These are phyloP conservation scores for Nysson spinosus DNA, from an alignment of 2,888 invertebrate species.

Conservation along the genomic window DNA sequence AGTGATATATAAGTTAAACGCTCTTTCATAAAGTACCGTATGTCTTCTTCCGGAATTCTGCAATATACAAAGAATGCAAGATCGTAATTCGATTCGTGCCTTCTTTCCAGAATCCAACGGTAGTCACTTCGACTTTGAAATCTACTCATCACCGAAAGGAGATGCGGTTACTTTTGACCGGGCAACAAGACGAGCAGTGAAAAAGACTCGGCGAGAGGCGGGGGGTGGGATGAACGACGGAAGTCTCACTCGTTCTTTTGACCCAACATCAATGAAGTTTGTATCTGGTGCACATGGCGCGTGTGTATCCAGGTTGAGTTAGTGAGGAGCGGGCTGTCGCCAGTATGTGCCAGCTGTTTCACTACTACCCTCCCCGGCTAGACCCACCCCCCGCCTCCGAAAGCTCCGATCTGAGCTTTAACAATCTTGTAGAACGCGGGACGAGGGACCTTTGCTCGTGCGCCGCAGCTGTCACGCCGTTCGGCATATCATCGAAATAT, in stretches of 20 bases:
- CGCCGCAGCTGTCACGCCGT: constrained; percentile 71
- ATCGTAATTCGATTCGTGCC: too few relatives aligned
- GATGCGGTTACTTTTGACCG: too few relatives aligned
- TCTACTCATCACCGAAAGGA: too few relatives aligned
- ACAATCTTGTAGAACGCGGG: constrained; percentile 74
- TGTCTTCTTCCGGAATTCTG: too few relatives aligned
- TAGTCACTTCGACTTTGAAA: too few relatives aligned
- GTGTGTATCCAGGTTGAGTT: constrained; percentile 75
- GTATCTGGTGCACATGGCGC: constrained; percentile 76
- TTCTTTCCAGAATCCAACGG: too few relatives aligned
- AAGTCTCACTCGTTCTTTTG: constrained; percentile 65
- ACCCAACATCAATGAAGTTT: constrained; percentile 76
- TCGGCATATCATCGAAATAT: constrained; percentile 75
- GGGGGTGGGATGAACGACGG: constrained; percentile 48
- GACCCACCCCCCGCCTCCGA: constrained; percentile 20
- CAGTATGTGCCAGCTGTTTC: constrained; percentile 75
- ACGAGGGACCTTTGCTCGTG: constrained; percentile 67
- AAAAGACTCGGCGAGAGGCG: not conserved
- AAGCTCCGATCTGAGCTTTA: constrained; percentile 64
- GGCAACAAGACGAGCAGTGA: too few relatives aligned
- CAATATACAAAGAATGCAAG: too few relatives aligned
- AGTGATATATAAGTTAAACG: too few relatives aligned
- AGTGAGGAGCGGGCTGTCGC: constrained; percentile 76
- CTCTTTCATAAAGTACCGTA: too few relatives aligned
- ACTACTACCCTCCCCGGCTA: constrained; percentile 64